Conservation (phyloP, 2,797 vertebrate genomes). For the Pachyuromys duprasi region DNA sequence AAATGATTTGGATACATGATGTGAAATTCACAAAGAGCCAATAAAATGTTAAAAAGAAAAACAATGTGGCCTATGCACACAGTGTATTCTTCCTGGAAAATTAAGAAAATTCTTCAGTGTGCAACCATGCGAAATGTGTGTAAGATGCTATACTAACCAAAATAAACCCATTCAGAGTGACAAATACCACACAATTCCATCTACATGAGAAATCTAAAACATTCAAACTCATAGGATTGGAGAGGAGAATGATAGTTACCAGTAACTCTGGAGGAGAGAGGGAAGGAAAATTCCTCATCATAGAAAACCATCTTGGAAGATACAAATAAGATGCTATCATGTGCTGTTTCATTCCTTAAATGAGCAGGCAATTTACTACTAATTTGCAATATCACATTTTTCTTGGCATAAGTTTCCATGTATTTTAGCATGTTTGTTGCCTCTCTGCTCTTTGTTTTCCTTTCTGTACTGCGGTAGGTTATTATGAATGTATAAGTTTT, state of each 20-base stretch:
- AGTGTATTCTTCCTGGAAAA: neutral
- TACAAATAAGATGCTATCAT: neutral
- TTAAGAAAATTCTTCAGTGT: neutral
- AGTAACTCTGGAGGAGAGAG: neutral
- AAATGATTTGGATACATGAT: too few relatives aligned
- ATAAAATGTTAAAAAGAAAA: neutral
- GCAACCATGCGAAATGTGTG: neutral
- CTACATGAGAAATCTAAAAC: neutral
- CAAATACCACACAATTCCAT: neutral
- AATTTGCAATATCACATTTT: neutral
- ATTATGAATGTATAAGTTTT: neutral
- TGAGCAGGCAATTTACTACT: neutral
- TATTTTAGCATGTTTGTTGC: neutral
- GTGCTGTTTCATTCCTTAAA: neutral
- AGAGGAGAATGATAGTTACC: neutral
- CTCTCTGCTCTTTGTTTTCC: conserved; percentile 5
- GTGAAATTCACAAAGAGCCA: too few relatives aligned
- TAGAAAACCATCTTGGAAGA: neutral
- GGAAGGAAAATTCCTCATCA: neutral
- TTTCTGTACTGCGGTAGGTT: neutral
- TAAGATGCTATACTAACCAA: neutral
- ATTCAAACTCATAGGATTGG: neutral
- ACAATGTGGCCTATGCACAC: neutral
- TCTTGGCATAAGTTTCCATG: neutral
- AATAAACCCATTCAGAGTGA: neutral